Base-by-base conservation (phyloP, 2,113 vertebrate species). In the Xenopus laevis region DNA sequence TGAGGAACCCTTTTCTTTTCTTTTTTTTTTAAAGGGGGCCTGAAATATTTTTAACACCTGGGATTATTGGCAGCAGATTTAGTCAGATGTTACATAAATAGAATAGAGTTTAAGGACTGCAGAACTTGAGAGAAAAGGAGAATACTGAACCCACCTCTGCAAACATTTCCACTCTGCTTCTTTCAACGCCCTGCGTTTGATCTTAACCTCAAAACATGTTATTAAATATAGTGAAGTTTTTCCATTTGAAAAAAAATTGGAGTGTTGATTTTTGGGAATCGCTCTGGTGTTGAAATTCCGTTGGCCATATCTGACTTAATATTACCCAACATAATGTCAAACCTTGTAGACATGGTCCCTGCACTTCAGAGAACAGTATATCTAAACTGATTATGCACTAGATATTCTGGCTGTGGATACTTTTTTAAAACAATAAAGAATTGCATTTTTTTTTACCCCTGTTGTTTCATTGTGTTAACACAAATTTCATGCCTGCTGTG, bases 141-240 rank as follows among this genome's bases (percentile, higher is more conserved):
- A 77, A 77, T 70, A 70, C 47, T 70, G 52, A 64, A 63, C 50
- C 74, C 66, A 77, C 74, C 59, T 77, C 74, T 70, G 33, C 68
- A 77, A 77, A 77, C 74, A 77, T 77, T 77, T 77, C 74, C 74
- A 77, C 74, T 77, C 67, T 68, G 27, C 21, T 70, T 55, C 67
- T 77, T 77, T 77, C 74, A 77, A 70, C 66, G 70, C 74, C 30
- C 59, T 69, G 47, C 69, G 58, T 76, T 76, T 76, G 74, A 77
- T 77, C 74, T 77, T 77, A 77, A 77, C 74, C 74, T 62, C 74
- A 77, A 77, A 77, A 77, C 74, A 70, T 77, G 74, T 77, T 77
- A 77, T 77, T 77, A 77, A 77, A 75, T 70, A 77, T 70, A 63
- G 59, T 57, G 59, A 66, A 66, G 45, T 60, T 75, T 74, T 67